Conservation (phyloP, 2,888 invertebrate genomes). For the Muschampia plurimacula region DNA sequence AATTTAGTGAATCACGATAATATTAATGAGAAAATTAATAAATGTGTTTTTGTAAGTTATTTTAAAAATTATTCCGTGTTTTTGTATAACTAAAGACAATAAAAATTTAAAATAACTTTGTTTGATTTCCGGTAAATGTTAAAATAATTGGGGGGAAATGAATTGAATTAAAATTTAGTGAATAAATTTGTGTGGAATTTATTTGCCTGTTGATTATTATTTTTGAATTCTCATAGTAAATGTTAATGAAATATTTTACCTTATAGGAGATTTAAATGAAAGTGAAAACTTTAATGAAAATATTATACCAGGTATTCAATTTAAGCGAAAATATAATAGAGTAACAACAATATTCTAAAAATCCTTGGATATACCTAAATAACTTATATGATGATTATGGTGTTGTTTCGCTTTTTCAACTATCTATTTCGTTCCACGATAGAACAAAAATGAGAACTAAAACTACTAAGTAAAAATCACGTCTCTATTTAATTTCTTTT, state of each 20-base stretch:
- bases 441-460: too few relatives aligned
- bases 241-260: neutral
- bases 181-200: conserved; percentile 18
- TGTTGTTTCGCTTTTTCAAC: too few relatives aligned
- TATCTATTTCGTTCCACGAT: too few relatives aligned
- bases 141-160: neutral
- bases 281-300: neutral
- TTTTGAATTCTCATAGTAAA: neutral
- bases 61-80: conserved; percentile 85
- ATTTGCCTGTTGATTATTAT: conserved; percentile 10
- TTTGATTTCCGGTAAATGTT: conserved; percentile 47
- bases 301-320: too few relatives aligned
- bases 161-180: conserved; percentile 11
- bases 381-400: too few relatives aligned
- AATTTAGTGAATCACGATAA: conserved; percentile 71
- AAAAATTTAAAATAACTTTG: conserved; percentile 82
- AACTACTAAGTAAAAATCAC: too few relatives aligned
- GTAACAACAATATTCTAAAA: too few relatives aligned
- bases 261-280: neutral
- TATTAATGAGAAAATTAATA: conserved; percentile 71
- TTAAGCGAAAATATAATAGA: too few relatives aligned
- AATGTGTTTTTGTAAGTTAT: conserved; percentile 85
- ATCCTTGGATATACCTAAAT: too few relatives aligned
- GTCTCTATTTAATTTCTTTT: too few relatives aligned
- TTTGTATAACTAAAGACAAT: conserved; percentile 86